Evolutionary conservation across 2,888 invertebrate species (phyloP).

Genomic region (Geotrupes spiniger): DNA sequence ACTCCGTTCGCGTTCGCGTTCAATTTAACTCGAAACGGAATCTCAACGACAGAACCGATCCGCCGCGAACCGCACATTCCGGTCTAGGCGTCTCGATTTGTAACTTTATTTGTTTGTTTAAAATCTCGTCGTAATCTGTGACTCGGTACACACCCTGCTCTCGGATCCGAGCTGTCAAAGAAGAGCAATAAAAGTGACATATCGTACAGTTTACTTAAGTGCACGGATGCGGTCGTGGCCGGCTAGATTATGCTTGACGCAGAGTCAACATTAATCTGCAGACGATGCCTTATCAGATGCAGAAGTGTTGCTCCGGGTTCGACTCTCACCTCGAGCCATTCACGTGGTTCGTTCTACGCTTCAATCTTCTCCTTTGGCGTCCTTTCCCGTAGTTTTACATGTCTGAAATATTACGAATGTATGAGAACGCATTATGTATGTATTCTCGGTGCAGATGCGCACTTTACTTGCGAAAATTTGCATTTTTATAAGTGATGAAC

Average conservation of each 20-base stretch:
- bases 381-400: not conserved
- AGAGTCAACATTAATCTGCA: constrained; percentile 25
- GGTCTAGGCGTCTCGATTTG: not conserved
- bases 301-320: constrained; percentile 24
- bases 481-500: too few species aligned
- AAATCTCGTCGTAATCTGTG: constrained; percentile 4
- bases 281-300: constrained; percentile 25
- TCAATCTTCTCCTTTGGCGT: constrained; percentile 4
- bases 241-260: constrained; percentile 22
- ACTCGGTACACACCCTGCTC: constrained; percentile 7
- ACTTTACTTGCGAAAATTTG: constrained; percentile 2
- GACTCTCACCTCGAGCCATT: constrained; percentile 23
- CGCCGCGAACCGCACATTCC: too few species aligned
- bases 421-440: constrained; percentile 4
- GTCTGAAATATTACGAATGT: constrained; percentile 3
- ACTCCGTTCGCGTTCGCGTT: too few species aligned
- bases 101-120: not conserved
- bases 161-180: constrained; percentile 15
- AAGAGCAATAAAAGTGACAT: constrained; percentile 22
- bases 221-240: constrained; percentile 24
- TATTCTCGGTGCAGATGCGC: not conserved
- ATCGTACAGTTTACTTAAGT: constrained; percentile 22
- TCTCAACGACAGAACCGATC: too few species aligned
- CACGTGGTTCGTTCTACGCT: constrained; percentile 17
- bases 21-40: too few species aligned